Base-by-base conservation (phyloP, 2,888 invertebrate species). In the Meteorus colon region DNA sequence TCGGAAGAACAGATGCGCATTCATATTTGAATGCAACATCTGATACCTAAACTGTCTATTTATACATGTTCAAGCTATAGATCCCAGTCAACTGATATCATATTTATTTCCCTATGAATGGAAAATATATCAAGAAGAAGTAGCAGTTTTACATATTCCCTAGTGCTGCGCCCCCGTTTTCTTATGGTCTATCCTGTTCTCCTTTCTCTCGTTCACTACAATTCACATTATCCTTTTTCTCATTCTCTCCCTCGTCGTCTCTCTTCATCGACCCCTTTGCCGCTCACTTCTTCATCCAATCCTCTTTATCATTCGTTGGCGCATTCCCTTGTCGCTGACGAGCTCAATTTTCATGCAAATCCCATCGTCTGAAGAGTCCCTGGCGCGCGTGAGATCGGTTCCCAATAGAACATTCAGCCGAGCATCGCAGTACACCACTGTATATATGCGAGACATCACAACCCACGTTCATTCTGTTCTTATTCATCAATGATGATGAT, bases 261-360 rank as follows among this genome's bases (percentile, higher is more conserved):
- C 55, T 24, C 19, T 6, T 55, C 68, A 16, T 71, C 51, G 45
- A 72, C 73, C 67, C 59, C 27, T 62, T 31, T 72, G 29, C 31
- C 34, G 31, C 59, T 10, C 55, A 10, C 59, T 19, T 5, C 37
- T 71, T 31, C 27, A n/a, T 27, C 41, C 59, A 19, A 37, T 70
- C 63, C 76, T 79, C 75, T 79, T 78, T 79, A 72, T 78, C 77
- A 77, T 78, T 78, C 79, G 51, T 59, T 75, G 72, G 69, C 27
- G 55, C 55, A 55, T 51, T 73, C 65, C 51, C 68, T 65, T 16
- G 74, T 60, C 65, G 70, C 60, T 74, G 79, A 75, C 78, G 78
- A 77, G 72, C 74, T 77, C 82, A 82, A 85, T 84, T 85, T 82
- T 84, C 84, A 84, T 83, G 83, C 81, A 84, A 84, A 84, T 84